phyloP scores from a whole-genome alignment of 2,797 vertebrate species.

The Holocentrus rufus region DNA sequence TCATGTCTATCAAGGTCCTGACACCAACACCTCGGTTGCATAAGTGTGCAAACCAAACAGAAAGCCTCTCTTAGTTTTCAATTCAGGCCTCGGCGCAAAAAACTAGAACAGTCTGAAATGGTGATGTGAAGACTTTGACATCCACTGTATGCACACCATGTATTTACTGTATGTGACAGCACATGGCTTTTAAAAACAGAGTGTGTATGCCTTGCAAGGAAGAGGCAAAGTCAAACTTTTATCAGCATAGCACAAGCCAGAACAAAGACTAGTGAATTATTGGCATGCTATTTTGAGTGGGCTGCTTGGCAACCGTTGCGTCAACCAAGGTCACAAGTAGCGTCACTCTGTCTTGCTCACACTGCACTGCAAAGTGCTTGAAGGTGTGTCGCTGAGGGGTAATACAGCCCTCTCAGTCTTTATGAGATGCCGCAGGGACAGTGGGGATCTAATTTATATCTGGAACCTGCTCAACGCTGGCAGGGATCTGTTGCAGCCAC shows the following conservation, averaged over 20 bases:
- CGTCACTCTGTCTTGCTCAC: constrained; percentile 23
- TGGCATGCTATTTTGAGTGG: constrained; percentile 67
- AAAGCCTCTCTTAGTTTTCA: background rate
- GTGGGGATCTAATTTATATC: constrained; percentile 5
- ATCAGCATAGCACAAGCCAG: constrained; percentile 26
- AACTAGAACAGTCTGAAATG: background rate
- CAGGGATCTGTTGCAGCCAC: background rate
- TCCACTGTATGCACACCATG: background rate
- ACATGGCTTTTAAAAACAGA: constrained; percentile 1
- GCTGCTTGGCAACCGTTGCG: constrained; percentile 70
- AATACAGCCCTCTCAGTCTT: background rate
- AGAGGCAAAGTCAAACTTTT: constrained; percentile 52
- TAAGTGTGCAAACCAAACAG: background rate
- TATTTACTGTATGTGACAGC: background rate
- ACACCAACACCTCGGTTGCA: no score
- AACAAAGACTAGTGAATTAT: constrained; percentile 35
- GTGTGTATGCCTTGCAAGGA: background rate
- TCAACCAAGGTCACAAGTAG: constrained; percentile 67
- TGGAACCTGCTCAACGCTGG: constrained; percentile 11
- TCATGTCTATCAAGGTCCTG: no score
- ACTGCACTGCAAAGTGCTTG: constrained; percentile 13
- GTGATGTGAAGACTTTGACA: background rate
- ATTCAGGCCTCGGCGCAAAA: background rate
- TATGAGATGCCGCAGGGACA: constrained; percentile 4
- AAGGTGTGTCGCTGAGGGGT: constrained; percentile 24